Evolutionary conservation across 2,113 vertebrate genomes (phyloP), one percentile per base, ranked within the genome.

Genomic region (Pseudois nayaur): DNA sequence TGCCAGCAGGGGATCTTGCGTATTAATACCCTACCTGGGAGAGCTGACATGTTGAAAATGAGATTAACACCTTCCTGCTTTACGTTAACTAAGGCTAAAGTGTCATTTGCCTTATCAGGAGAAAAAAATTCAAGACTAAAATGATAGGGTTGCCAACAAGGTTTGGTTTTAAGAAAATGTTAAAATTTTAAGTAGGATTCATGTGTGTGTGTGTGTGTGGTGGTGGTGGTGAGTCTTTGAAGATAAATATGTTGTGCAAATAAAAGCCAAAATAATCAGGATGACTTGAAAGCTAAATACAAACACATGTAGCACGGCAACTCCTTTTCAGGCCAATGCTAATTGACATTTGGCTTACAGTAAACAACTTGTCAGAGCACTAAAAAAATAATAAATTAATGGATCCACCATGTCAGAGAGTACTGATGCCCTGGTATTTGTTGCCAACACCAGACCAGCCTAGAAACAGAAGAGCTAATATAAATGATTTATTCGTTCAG

Each of bases 401-500:
- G 83, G 94, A 95, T 93, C 60, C 8, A 57, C 76, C 21, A 62
- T 60, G 59, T 97, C 76, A 36, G 87, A 89, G 82, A 88, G 48
- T 62, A 76, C 76, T 43, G 84, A 96, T 97, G 85, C 54, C 52
- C 92, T 85, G 54, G 55, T 96, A 93, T 89, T 92, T 97, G 97
- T 95, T 95, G 95, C 97, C 95, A 97, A 90, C 95, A 96, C 79
- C 84, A 93, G 87, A 87, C 87, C 59, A 96, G 93, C 74, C 57
- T 88, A 50, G 93, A 95, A 96, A 88, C 54, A 97, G 95, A 96
- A 92, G 84, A 87, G 87, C 95, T 98, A 95, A 97, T 98, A 95
- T 96, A 97, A 98, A 97, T 96, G 91, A 98, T 97, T 98, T 98
- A 97, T 98, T 97, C 79, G 84, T 93, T 97, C 94, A 84, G 95